These are phyloP conservation scores for Cephus nigrinus DNA, from an alignment of 2,888 invertebrate genomes.

Conservation along the genomic window DNA sequence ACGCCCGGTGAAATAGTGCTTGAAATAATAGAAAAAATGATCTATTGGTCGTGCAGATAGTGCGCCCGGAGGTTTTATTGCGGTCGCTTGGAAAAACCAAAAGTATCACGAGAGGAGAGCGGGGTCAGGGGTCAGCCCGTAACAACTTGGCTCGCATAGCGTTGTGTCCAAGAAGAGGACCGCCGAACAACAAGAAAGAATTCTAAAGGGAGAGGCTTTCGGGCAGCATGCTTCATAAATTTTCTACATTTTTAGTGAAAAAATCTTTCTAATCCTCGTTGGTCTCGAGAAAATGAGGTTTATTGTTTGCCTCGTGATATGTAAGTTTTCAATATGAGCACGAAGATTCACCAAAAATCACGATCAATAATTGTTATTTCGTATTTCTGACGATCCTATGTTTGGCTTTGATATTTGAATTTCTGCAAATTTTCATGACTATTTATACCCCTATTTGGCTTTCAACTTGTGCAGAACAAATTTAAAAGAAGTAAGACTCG, in stretches of 20 bases:
- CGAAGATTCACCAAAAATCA: background rate
- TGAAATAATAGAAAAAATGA: slow-evolving; percentile 35
- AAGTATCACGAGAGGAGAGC: background rate
- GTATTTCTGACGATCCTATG: background rate
- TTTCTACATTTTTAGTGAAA: slow-evolving; percentile 19
- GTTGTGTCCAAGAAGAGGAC: slow-evolving; percentile 16
- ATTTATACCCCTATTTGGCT: too few species aligned
- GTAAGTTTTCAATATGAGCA: slow-evolving; percentile 6
- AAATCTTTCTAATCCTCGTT: slow-evolving; percentile 25
- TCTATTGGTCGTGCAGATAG: slow-evolving; percentile 27
- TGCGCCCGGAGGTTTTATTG: slow-evolving; percentile 14
- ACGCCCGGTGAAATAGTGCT: slow-evolving; percentile 24
- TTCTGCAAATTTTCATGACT: too few species aligned
- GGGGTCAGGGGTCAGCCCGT: slow-evolving; percentile 18
- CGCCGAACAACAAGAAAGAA: too few species aligned
- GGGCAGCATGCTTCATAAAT: slow-evolving; percentile 28
- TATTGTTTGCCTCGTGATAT: slow-evolving; percentile 27
- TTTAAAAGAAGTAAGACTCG: too few species aligned
- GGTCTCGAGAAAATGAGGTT: slow-evolving; percentile 23
- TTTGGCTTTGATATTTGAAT: too few species aligned
- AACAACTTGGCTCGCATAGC: slow-evolving; percentile 21
- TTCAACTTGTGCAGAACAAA: too few species aligned
- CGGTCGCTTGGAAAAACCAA: slow-evolving; percentile 4
- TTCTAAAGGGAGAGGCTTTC: background rate
- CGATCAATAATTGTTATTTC: slow-evolving; percentile 8